These are phyloP conservation scores for Datnioides undecimradiatus DNA, from an alignment of 2,113 vertebrate genomes.

Conservation along the genomic window DNA sequence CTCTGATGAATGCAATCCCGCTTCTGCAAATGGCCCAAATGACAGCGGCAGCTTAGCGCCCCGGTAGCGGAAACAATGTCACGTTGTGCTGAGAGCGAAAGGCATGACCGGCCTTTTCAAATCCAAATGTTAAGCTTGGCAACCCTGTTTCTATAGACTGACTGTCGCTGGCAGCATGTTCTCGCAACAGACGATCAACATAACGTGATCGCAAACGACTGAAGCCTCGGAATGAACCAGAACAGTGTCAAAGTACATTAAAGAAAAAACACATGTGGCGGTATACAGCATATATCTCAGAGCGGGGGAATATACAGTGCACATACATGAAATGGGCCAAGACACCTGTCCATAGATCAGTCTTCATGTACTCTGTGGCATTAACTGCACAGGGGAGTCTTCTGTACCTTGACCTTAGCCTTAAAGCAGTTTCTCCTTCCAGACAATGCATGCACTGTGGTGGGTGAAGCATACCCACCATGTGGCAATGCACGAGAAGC, in stretches of 20 bases:
- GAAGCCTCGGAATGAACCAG: neutral
- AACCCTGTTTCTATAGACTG: constrained; percentile 2
- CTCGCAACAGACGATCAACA: neutral
- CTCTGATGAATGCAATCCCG: neutral
- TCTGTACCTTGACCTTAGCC: constrained; percentile 13
- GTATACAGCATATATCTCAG: neutral
- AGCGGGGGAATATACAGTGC: too few relatives aligned
- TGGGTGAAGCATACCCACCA: too few relatives aligned
- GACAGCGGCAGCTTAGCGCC: constrained; percentile 9
- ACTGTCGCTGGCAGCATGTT: constrained; percentile 1
- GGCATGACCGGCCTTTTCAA: constrained; percentile 15
- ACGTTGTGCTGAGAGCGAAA: constrained; percentile 4
- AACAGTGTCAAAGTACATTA: neutral
- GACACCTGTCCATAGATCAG: neutral
- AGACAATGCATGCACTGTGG: too few relatives aligned
- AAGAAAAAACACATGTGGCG: neutral
- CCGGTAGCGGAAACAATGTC: constrained; percentile 14
- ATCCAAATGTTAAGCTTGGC: constrained; percentile 29
- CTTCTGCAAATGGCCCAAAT: constrained; percentile 1
- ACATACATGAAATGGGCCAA: constrained; percentile 11
- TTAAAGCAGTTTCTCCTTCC: neutral
- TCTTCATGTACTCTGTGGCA: neutral
- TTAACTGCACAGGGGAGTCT: neutral
- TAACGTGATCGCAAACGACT: neutral
- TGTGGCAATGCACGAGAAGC: neutral